phyloP scores from a whole-genome alignment of 2,888 invertebrate genomes.

The Cryptocephalus primarius region DNA sequence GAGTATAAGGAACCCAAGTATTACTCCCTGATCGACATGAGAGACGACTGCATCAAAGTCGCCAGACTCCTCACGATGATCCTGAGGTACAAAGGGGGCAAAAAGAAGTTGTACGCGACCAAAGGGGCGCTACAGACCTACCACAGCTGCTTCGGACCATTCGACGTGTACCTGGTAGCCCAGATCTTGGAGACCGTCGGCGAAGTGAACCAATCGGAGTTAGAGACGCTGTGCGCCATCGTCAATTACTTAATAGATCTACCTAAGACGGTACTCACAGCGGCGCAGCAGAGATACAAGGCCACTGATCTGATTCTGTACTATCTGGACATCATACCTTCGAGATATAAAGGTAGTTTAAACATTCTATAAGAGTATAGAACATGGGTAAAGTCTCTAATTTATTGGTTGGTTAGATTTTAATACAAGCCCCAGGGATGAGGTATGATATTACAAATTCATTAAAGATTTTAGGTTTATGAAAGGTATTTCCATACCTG shows the following conservation, averaged over 20 bases:
- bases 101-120: background rate
- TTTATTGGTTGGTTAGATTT: too few species aligned
- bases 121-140: background rate
- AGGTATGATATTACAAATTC: too few species aligned
- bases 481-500: too few species aligned
- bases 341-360: too few species aligned
- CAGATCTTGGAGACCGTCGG: background rate
- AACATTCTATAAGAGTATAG: too few species aligned
- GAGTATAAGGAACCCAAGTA: too few species aligned
- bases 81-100: background rate
- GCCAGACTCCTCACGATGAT: background rate
- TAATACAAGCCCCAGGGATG: too few species aligned
- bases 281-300: constrained; percentile 4
- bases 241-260: background rate
- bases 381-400: too few species aligned
- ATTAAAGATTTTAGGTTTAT: too few species aligned
- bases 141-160: background rate
- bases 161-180: constrained; percentile 4
- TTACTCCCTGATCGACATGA: background rate
- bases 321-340: constrained; percentile 3
- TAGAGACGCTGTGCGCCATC: background rate
- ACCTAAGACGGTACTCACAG: constrained; percentile 1
- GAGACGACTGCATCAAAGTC: background rate
- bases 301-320: constrained; percentile 6
- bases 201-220: background rate